Evolutionary conservation across 2,797 vertebrate genomes (phyloP).

Genomic region (Morus bassanus): DNA sequence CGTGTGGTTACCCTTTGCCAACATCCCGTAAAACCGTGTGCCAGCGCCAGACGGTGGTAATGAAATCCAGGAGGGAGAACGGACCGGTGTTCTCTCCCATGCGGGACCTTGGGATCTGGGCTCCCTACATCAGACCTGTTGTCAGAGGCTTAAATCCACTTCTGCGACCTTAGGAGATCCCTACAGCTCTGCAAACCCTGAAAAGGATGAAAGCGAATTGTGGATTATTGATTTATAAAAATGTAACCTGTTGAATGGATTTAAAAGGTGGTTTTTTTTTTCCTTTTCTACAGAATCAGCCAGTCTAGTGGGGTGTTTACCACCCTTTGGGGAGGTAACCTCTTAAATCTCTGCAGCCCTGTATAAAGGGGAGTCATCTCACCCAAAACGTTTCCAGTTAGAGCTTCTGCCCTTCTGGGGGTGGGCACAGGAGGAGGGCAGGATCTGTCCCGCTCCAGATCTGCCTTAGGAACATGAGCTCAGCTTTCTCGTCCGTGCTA

Average conservation of each 20-base stretch:
- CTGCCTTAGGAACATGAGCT: background rate
- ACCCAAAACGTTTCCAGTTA: conserved; percentile 66
- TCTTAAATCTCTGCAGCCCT: background rate
- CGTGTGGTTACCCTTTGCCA: background rate
- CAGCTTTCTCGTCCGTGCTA: background rate
- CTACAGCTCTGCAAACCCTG: background rate
- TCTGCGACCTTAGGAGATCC: background rate
- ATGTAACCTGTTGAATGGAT: background rate
- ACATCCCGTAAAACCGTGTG: background rate
- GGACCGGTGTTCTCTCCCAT: rapidly evolving
- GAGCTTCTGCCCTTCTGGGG: background rate
- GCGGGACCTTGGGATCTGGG: background rate
- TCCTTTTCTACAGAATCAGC: background rate
- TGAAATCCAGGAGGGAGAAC: background rate
- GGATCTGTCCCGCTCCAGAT: background rate
- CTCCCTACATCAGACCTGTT: background rate
- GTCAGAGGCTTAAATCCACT: background rate
- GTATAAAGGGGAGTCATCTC: background rate
- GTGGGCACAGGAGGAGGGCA: background rate
- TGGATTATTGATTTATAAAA: background rate
- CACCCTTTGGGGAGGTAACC: background rate
- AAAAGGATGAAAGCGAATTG: background rate
- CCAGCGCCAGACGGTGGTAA: background rate
- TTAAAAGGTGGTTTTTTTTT: too few species aligned
- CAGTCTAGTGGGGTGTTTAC: background rate